phyloP scores from a whole-genome alignment of 2,797 vertebrate genomes.

The Margarornis squamiger region DNA sequence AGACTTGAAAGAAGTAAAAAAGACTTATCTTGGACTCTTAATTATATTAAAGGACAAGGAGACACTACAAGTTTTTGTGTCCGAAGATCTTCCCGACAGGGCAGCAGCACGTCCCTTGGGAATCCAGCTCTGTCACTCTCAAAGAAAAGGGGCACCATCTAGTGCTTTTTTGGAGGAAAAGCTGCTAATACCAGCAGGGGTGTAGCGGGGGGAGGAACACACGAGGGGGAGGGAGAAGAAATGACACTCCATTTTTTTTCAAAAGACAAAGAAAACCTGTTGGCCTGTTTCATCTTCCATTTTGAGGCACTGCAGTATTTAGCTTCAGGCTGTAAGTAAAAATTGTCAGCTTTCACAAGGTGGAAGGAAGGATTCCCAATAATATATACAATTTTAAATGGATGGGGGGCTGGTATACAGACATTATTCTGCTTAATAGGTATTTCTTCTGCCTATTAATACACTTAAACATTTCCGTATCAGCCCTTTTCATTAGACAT shows the following conservation, averaged over 20 bases:
- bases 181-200: constrained; percentile 49
- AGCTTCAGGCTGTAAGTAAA: constrained; percentile 38
- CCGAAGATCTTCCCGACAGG: constrained; percentile 27
- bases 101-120: constrained; percentile 56
- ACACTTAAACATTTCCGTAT: not conserved
- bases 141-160: constrained; percentile 95
- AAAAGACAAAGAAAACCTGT: constrained; percentile 45
- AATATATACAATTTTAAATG: constrained; percentile 39
- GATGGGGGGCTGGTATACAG: not conserved
- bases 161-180: constrained; percentile 89
- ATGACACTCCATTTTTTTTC: constrained; percentile 52
- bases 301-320: constrained; percentile 34
- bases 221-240: not conserved
- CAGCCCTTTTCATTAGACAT: not conserved
- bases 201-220: not conserved
- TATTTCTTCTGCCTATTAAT: constrained; percentile 18
- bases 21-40: not conserved
- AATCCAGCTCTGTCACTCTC: constrained; percentile 61
- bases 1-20: not conserved
- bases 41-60: constrained; percentile 22
- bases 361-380: constrained; percentile 15
- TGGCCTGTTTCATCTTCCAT: constrained; percentile 42
- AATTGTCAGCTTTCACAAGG: constrained; percentile 20
- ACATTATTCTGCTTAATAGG: not conserved
- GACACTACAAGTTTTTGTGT: not conserved